Percentiles rank a stretch among this genome's conserved stretches.
Evolutionary conservation across 1,140 invertebrate species (phyloP).

Genomic region (Liolophura sinensis): DNA sequence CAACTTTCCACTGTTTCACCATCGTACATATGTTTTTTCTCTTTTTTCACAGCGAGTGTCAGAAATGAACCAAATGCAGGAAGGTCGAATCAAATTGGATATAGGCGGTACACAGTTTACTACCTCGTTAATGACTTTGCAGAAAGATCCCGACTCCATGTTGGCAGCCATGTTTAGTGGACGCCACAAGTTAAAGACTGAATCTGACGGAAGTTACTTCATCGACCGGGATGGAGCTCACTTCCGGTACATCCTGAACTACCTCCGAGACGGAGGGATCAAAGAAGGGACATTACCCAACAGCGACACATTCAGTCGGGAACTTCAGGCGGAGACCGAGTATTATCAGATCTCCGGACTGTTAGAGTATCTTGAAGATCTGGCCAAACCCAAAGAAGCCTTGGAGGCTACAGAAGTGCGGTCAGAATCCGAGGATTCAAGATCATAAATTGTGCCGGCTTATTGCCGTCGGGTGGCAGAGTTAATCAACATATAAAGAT

Average conservation of each 20-base stretch:
- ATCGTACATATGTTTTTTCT: background rate
- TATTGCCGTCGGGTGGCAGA: too few relatives aligned
- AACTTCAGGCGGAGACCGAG: slow-evolving; percentile 49
- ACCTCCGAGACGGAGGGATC: slow-evolving; percentile 45
- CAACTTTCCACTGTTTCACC: background rate
- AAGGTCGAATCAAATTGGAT: slow-evolving; percentile 52
- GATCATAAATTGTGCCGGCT: too few relatives aligned
- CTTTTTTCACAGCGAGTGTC: slow-evolving; percentile 39
- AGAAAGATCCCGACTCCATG: slow-evolving; percentile 52
- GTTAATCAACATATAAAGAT: too few relatives aligned
- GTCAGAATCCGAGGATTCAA: too few relatives aligned
- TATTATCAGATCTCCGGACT: slow-evolving; percentile 45
- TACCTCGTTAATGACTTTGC: slow-evolving; percentile 50
- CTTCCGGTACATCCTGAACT: slow-evolving; percentile 54
- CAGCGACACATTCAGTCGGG: slow-evolving; percentile 37
- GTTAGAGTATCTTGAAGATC: slow-evolving; percentile 27
- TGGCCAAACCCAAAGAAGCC: too few relatives aligned
- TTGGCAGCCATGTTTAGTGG: slow-evolving; percentile 57
- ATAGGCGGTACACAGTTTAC: slow-evolving; percentile 55
- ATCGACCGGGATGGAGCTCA: slow-evolving; percentile 54
- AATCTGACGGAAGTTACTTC: slow-evolving; percentile 48
- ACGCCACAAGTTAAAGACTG: slow-evolving; percentile 35
- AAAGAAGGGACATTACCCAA: slow-evolving; percentile 48
- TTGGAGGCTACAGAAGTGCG: too few relatives aligned
- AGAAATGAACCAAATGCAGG: slow-evolving; percentile 46